A percentile compares a stretch with the other conserved stretches of the same genome.
These are phyloP conservation scores for Eutrigla gurnardus DNA, from an alignment of 2,797 vertebrate species.

Conservation along the genomic window DNA sequence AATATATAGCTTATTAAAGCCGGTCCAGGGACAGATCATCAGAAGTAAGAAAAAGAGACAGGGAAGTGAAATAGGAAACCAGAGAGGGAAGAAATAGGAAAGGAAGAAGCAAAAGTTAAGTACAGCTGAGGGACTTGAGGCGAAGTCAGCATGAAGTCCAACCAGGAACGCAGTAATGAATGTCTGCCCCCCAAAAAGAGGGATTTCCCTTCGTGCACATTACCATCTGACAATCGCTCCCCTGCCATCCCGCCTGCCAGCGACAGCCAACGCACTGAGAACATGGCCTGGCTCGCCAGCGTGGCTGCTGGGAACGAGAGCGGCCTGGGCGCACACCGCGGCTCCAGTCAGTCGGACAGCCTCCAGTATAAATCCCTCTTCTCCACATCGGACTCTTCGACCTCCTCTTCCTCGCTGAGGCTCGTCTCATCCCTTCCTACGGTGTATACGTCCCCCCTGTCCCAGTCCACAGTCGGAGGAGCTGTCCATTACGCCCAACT, in stretches of 20 bases:
- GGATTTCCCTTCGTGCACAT: slow-evolving; percentile 92
- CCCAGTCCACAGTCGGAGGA: slow-evolving; percentile 85
- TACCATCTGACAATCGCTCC: slow-evolving; percentile 90
- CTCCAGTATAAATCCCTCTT: slow-evolving; percentile 90
- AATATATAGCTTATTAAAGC: slow-evolving; percentile 45
- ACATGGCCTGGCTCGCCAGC: slow-evolving; percentile 93
- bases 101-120: slow-evolving; percentile 38
- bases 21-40: slow-evolving; percentile 72
- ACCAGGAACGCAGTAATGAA: slow-evolving; percentile 98
- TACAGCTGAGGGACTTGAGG: slow-evolving; percentile 51
- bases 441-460: slow-evolving; percentile 88
- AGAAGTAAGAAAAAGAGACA: slow-evolving; percentile 76
- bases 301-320: slow-evolving; percentile 83
- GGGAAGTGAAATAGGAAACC: slow-evolving; percentile 52
- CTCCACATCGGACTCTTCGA: slow-evolving; percentile 84
- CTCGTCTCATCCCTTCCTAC: slow-evolving; percentile 89
- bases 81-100: slow-evolving; percentile 31
- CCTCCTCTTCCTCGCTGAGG: slow-evolving; percentile 82
- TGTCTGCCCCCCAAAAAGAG: slow-evolving; percentile 99
- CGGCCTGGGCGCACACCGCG: slow-evolving; percentile 72
- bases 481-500: slow-evolving; percentile 93
- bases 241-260: slow-evolving; percentile 80
- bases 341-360: slow-evolving; percentile 81
- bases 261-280: slow-evolving; percentile 92
- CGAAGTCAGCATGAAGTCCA: slow-evolving; percentile 93